Conservation (phyloP, 1,140 invertebrate genomes). For the Drosophila elegans region DNA sequence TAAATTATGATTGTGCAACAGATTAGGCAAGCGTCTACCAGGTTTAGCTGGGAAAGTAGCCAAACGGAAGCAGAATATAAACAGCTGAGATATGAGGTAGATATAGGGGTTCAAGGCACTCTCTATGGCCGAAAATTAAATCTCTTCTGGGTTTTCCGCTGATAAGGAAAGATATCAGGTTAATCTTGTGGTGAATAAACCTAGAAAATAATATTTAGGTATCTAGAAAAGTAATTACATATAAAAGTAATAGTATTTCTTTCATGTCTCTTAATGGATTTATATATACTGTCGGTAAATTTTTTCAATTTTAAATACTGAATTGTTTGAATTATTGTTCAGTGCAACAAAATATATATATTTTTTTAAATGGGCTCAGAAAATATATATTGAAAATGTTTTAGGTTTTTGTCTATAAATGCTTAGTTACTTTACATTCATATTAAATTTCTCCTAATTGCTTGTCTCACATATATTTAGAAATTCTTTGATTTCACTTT, state of each 20-base stretch:
- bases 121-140: not conserved
- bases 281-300: too few species aligned
- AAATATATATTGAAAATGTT: too few species aligned
- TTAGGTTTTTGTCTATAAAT: too few species aligned
- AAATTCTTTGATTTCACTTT: conserved; percentile 3
- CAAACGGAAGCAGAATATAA: conserved; percentile 15
- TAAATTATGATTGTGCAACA: conserved; percentile 65
- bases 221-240: too few species aligned
- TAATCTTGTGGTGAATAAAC: not conserved
- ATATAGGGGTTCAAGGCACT: conserved; percentile 37
- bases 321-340: too few species aligned
- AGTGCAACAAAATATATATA: too few species aligned
- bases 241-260: too few species aligned
- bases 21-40: conserved; percentile 43
- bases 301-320: too few species aligned
- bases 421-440: too few species aligned
- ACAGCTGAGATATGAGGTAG: conserved; percentile 18
- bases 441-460: not conserved
- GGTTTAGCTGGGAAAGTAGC: conserved; percentile 4
- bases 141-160: conserved; percentile 2
- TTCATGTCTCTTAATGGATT: too few species aligned
- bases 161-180: conserved; percentile 17
- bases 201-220: not conserved
- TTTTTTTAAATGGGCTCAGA: too few species aligned
- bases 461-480: not conserved